phyloP scores from a whole-genome alignment of 2,888 invertebrate species.

The Chironomus riparius region DNA sequence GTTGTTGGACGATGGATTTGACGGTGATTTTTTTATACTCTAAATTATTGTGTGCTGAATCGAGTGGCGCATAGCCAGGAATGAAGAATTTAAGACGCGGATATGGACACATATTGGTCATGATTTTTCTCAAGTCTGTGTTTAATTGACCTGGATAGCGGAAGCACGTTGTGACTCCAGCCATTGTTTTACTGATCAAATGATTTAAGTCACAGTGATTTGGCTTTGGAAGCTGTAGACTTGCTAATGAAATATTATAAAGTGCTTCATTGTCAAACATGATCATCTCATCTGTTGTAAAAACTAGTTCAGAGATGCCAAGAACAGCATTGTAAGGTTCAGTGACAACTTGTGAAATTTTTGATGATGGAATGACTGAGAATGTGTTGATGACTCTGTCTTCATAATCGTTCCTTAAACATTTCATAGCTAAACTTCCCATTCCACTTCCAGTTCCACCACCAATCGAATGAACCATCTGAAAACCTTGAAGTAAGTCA shows the following conservation, averaged over 20 bases:
- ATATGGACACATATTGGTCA: constrained; percentile 87
- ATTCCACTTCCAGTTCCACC: constrained; percentile 71
- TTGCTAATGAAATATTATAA: constrained; percentile 36
- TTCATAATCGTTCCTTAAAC: constrained; percentile 57
- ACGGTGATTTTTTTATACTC: constrained; percentile 59
- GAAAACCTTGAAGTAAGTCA: constrained; percentile 51
- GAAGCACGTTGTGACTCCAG: constrained; percentile 67
- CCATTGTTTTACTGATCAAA: constrained; percentile 39
- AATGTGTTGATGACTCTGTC: constrained; percentile 63
- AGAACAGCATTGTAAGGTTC: constrained; percentile 38
- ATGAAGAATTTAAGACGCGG: constrained; percentile 80
- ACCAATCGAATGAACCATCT: constrained; percentile 59
- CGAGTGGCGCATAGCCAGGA: constrained; percentile 61
- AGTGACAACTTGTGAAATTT: constrained; percentile 37
- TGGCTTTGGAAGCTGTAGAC: constrained; percentile 33
- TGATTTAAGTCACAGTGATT: constrained; percentile 37
- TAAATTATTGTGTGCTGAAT: constrained; percentile 56
- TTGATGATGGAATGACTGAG: constrained; percentile 47
- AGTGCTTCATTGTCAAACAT: constrained; percentile 39
- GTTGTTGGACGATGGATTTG: constrained; percentile 58
- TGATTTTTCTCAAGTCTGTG: constrained; percentile 74
- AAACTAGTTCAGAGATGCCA: constrained; percentile 34
- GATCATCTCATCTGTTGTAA: constrained; percentile 36
- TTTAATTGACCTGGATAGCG: constrained; percentile 88
- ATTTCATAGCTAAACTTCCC: constrained; percentile 60